Percentiles rank a stretch among this genome's conserved stretches.
Evolutionary conservation across 2,797 vertebrate genomes (phyloP).

Genomic region (Prunella strophiata): DNA sequence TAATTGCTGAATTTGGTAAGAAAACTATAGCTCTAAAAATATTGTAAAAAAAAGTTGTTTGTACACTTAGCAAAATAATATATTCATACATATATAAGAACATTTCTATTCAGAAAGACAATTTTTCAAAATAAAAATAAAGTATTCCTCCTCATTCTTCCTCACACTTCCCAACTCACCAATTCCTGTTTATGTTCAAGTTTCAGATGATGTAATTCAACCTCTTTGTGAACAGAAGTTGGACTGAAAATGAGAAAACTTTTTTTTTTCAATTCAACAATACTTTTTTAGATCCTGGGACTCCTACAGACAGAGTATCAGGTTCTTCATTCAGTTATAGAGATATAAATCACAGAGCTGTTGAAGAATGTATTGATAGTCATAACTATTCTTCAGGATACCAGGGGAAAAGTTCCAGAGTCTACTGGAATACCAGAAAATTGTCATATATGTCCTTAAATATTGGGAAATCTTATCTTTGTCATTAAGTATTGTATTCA

Average conservation of each 20-base stretch:
- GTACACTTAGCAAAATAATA: not conserved
- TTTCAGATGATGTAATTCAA: not conserved
- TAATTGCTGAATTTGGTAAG: not conserved
- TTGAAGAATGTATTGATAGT: not conserved
- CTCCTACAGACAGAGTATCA: not conserved
- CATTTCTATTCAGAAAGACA: not conserved
- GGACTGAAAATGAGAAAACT: not conserved
- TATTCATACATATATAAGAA: not conserved
- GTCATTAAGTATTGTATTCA: not conserved
- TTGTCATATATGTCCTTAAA: not conserved
- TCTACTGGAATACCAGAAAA: not conserved
- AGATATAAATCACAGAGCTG: not conserved
- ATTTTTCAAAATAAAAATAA: not conserved
- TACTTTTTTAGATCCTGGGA: not conserved
- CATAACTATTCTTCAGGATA: not conserved
- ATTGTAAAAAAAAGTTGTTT: not conserved
- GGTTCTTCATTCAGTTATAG: not conserved
- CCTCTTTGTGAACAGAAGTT: not conserved
- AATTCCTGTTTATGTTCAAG: not conserved
- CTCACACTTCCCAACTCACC: not conserved
- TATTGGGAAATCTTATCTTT: not conserved
- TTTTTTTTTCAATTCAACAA: not conserved
- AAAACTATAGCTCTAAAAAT: not conserved
- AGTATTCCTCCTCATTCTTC: not conserved
- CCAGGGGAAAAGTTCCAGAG: not conserved